Evolutionary conservation across 92 coral and sea anemone genomes (phyloP).

Genomic region (Diadumene lineata): DNA sequence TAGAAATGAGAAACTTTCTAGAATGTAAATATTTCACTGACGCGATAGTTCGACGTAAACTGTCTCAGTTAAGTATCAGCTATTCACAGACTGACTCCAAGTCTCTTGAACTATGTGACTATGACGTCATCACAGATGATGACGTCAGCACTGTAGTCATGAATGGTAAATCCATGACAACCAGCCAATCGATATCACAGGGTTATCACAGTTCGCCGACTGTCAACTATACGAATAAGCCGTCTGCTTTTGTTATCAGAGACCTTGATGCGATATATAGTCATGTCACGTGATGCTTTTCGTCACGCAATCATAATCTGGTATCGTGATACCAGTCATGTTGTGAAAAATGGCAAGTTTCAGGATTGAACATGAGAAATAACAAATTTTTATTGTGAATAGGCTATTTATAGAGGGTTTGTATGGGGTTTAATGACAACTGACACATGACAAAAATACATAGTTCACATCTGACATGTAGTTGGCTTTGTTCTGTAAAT

Average conservation of each 20-base stretch:
- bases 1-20: conserved; percentile 78
- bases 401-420: no score
- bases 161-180: conserved; percentile 37
- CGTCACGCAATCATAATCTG: background rate
- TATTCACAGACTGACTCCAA: conserved; percentile 29
- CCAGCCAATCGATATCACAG: conserved; percentile 64
- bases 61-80: conserved; percentile 58
- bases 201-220: conserved; percentile 78
- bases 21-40: conserved; percentile 87
- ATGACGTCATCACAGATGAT: conserved; percentile 84
- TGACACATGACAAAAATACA: no score
- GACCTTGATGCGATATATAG: conserved; percentile 19
- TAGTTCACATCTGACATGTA: no score
- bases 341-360: no score
- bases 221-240: background rate
- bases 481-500: no score
- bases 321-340: no score
- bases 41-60: conserved; percentile 63
- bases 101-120: conserved; percentile 49
- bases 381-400: no score
- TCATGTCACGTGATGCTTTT: background rate
- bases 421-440: no score
- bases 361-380: no score
- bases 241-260: conserved; percentile 18
- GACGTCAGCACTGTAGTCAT: conserved; percentile 48